Base-by-base conservation (phyloP, 2,797 vertebrate species). In the Labeo calbasu region DNA sequence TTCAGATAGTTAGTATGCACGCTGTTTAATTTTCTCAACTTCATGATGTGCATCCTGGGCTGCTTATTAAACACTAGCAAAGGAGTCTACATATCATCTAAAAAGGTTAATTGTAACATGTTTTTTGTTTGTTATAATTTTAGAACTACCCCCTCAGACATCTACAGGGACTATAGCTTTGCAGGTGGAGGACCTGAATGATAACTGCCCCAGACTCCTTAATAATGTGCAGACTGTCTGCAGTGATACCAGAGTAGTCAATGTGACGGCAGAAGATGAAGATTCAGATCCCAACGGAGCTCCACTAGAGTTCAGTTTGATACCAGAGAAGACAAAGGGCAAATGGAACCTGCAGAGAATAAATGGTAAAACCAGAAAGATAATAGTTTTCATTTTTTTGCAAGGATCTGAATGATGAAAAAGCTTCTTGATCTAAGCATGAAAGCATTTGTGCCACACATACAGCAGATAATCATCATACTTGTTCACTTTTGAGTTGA, bases 151-250 rank as follows among this genome's bases (percentile, higher is more conserved):
- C 13, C 81, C 86, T 72, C 92, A 94, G 91, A 96, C 95, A 0
- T 86, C 91, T 79, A 97, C 96, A 0, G 96, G 96, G 65, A 97
- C 96, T 9, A 89, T 97, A 0, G 48, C 91, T 1, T 86, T 97
- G 87, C 81, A 88, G 0, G 92, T 97, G 53, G 88, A 89, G 79
- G 95, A 97, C 86, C 68, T 80, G 73, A 97, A 97, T 86, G 96
- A 97, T 88, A 94, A 96, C 84, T 96, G 96, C 77, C 96, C 96
- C 1, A 63, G 68, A 8, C 88, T 97, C 73, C 84, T 91, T 9
- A 85, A 92, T 63, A 88, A 86, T 4, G 46, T 86, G 4, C 92
- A 88, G 61, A 92, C 51, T 0, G 15, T 96, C 46, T 97, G 97
- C 84, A 89, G 91, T 11, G 79, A 95, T 28, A 43, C 78, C 3